Percentiles rank a stretch among this genome's conserved stretches.
Evolutionary conservation across 2,888 invertebrate species (phyloP).

Genomic region (Acanthosoma haemorrhoidale): DNA sequence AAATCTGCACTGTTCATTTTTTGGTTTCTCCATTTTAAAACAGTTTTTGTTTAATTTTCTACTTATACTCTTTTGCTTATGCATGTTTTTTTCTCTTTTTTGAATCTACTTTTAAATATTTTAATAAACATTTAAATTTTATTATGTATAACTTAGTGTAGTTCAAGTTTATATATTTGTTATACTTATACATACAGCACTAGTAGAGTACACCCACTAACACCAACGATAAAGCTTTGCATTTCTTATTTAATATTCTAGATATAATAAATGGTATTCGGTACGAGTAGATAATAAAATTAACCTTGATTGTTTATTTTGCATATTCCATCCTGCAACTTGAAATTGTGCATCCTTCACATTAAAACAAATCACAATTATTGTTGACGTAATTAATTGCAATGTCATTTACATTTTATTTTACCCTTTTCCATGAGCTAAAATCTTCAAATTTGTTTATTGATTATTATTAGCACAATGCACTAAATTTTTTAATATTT

Average conservation of each 20-base stretch:
- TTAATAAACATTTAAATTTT: slow-evolving; percentile 5
- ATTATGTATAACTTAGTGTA: slow-evolving; percentile 7
- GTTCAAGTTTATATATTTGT: not conserved
- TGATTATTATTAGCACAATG: slow-evolving; percentile 33
- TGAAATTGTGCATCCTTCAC: slow-evolving; percentile 13
- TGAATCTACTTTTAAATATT: slow-evolving; percentile 31
- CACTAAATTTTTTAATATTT: slow-evolving; percentile 30
- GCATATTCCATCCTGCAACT: slow-evolving; percentile 21
- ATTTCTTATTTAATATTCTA: slow-evolving; percentile 19
- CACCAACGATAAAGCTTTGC: slow-evolving; percentile 21
- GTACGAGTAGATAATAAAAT: not conserved
- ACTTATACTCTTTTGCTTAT: slow-evolving; percentile 40
- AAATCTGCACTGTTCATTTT: slow-evolving; percentile 59
- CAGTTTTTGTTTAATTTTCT: slow-evolving; percentile 43
- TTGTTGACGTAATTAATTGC: slow-evolving; percentile 11
- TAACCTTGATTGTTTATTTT: slow-evolving; percentile 6
- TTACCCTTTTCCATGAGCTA: not conserved
- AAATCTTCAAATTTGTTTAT: slow-evolving; percentile 18
- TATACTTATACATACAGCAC: slow-evolving; percentile 19
- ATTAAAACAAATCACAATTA: not conserved
- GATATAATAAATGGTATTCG: slow-evolving; percentile 22
- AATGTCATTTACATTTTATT: slow-evolving; percentile 13
- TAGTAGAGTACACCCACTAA: slow-evolving; percentile 17
- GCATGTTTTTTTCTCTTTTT: slow-evolving; percentile 41
- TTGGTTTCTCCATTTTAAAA: slow-evolving; percentile 41